These are phyloP conservation scores for Huso huso DNA, from an alignment of 2,797 vertebrate species.

Conservation along the genomic window DNA sequence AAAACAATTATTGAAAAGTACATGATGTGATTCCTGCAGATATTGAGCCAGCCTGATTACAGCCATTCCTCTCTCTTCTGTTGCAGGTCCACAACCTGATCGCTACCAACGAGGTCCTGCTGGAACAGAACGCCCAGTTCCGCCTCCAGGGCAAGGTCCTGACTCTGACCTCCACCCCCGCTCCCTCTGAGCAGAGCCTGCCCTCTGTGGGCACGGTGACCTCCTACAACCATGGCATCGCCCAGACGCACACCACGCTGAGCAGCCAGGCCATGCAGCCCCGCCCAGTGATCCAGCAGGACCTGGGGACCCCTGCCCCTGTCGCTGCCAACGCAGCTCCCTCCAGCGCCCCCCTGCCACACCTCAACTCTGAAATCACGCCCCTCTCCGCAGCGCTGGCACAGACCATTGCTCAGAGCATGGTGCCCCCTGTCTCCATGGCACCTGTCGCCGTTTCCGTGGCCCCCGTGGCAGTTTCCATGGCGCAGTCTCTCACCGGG, in stretches of 20 bases:
- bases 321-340: slow-evolving; percentile 75
- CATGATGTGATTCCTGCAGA: too few species aligned
- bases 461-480: slow-evolving; percentile 85
- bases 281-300: slow-evolving; percentile 81
- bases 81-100: slow-evolving; percentile 82
- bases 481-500: slow-evolving; percentile 82
- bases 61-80: not conserved
- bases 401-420: slow-evolving; percentile 90
- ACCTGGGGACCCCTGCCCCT: slow-evolving; percentile 73
- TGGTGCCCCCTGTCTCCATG: slow-evolving; percentile 93
- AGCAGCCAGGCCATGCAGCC: slow-evolving; percentile 90
- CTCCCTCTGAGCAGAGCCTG: slow-evolving; percentile 78
- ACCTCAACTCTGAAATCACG: slow-evolving; percentile 87
- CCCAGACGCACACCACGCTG: slow-evolving; percentile 94
- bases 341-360: slow-evolving; percentile 65
- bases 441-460: slow-evolving; percentile 89
- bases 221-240: slow-evolving; percentile 93
- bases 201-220: slow-evolving; percentile 80
- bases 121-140: slow-evolving; percentile 96
- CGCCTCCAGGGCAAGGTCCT: slow-evolving; percentile 92
- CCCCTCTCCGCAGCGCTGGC: slow-evolving; percentile 86
- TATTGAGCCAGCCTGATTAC: too few species aligned
- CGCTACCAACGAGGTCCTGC: slow-evolving; percentile 93
- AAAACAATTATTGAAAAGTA: too few species aligned
- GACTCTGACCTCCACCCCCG: slow-evolving; percentile 80